Evolutionary conservation across 2,113 vertebrate genomes (phyloP).

Genomic region (Alligator mississippiensis): DNA sequence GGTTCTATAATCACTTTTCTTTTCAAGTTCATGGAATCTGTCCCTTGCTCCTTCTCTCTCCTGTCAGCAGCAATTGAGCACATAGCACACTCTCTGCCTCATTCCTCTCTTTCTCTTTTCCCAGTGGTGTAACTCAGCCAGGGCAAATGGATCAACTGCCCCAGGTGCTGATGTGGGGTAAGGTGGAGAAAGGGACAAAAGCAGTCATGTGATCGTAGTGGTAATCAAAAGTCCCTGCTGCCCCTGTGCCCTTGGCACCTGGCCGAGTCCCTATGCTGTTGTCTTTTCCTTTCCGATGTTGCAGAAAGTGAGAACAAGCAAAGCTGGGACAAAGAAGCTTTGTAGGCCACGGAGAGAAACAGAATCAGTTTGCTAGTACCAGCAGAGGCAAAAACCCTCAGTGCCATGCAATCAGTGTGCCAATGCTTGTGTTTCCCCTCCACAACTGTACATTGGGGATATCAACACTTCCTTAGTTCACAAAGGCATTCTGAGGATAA

Average conservation of each 20-base stretch:
- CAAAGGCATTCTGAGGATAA: neutral
- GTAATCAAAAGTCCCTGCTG: too few species aligned
- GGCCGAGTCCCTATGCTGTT: neutral
- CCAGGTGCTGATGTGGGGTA: too few species aligned
- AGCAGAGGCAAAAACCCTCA: neutral
- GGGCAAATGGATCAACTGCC: too few species aligned
- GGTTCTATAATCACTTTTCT: neutral
- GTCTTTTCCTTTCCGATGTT: neutral
- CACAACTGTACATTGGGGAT: neutral
- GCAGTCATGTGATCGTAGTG: too few species aligned
- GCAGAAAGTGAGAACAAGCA: neutral
- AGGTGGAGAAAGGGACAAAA: too few species aligned
- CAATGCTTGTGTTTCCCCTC: accelerated
- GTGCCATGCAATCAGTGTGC: accelerated
- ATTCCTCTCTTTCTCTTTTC: neutral
- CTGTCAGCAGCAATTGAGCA: neutral
- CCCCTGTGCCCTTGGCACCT: neutral
- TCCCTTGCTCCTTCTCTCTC: neutral
- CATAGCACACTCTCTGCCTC: neutral
- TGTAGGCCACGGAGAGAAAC: conserved; percentile 24
- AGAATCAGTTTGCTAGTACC: neutral
- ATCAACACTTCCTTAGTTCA: accelerated
- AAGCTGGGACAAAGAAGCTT: accelerated
- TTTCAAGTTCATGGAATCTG: neutral
- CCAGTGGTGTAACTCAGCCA: too few species aligned